Evolutionary conservation across 2,113 vertebrate genomes (phyloP).

Genomic region (Heterotilapia buettikoferi): DNA sequence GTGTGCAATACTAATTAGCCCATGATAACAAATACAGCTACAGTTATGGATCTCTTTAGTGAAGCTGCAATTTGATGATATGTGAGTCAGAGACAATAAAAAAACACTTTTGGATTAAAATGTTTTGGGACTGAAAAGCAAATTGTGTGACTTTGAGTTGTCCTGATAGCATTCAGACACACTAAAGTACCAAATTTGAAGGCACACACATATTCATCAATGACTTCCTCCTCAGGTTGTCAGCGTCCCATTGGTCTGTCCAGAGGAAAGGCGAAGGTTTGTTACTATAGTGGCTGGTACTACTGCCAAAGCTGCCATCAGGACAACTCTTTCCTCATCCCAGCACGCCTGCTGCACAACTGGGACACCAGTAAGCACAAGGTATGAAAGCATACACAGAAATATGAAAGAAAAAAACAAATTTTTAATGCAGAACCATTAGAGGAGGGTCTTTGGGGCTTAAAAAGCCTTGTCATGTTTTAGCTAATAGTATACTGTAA

Average conservation of each 20-base stretch:
- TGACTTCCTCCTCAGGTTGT: constrained; percentile 76
- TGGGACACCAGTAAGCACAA: constrained; percentile 97
- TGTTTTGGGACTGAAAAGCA: background rate
- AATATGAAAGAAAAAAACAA: background rate
- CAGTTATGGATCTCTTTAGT: background rate
- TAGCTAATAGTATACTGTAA: background rate
- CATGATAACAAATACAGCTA: background rate
- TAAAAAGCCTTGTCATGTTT: background rate
- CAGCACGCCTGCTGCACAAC: constrained; percentile 93
- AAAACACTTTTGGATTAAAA: background rate
- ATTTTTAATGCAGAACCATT: background rate
- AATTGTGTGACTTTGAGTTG: background rate
- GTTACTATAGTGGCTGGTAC: constrained; percentile 97
- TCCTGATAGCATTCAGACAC: background rate
- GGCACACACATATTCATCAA: background rate
- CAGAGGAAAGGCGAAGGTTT: constrained; percentile 91
- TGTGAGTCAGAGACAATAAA: background rate
- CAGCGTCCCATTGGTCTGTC: constrained; percentile 87
- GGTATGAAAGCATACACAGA: constrained; percentile 65
- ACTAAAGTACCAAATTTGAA: background rate
- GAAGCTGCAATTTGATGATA: background rate
- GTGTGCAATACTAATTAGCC: background rate
- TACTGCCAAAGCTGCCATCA: constrained; percentile 92
- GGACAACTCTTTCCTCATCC: constrained; percentile 93
- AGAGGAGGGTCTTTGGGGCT: background rate